A percentile compares a stretch with the other conserved stretches of the same genome.
phyloP scores from a whole-genome alignment of 2,888 invertebrate genomes.

The Parapristionchus giblindavisi region DNA sequence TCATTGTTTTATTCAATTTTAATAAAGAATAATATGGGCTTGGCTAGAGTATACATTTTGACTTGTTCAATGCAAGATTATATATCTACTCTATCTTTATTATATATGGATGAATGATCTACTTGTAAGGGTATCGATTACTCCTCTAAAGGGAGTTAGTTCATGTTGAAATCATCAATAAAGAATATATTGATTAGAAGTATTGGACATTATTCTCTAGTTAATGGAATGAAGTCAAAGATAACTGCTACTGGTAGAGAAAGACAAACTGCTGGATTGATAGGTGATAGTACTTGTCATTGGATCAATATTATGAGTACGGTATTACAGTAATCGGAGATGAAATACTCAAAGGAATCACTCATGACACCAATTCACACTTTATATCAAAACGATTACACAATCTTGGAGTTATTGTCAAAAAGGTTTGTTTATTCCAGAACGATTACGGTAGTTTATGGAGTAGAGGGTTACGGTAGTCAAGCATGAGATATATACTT shows the following conservation, averaged over 20 bases:
- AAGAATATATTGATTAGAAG: too few relatives aligned
- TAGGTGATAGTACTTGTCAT: slow-evolving; percentile 38
- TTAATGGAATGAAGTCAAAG: slow-evolving; percentile 24
- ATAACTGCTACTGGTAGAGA: slow-evolving; percentile 33
- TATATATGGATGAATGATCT: too few relatives aligned
- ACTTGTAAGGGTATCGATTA: too few relatives aligned
- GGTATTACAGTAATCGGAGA: slow-evolving; percentile 78
- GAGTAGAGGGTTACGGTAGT: not conserved
- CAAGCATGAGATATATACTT: slow-evolving; percentile 27
- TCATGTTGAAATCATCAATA: too few relatives aligned
- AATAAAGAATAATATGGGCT: too few relatives aligned
- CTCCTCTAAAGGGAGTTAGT: too few relatives aligned
- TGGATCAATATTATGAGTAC: not conserved
- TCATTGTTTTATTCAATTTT: too few relatives aligned
- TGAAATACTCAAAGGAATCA: slow-evolving; percentile 81
- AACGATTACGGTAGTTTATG: not conserved
- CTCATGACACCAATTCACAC: slow-evolving; percentile 78
- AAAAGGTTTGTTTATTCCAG: slow-evolving; percentile 71
- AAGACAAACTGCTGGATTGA: slow-evolving; percentile 45
- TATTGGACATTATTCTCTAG: too few relatives aligned
- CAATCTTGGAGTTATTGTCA: slow-evolving; percentile 77
- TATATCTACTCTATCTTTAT: too few relatives aligned
- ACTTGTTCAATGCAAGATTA: too few relatives aligned
- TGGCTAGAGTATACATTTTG: too few relatives aligned
- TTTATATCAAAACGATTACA: slow-evolving; percentile 77